Conservation (phyloP, 1,140 invertebrate species). For the Anoplolepis gracilipes region DNA sequence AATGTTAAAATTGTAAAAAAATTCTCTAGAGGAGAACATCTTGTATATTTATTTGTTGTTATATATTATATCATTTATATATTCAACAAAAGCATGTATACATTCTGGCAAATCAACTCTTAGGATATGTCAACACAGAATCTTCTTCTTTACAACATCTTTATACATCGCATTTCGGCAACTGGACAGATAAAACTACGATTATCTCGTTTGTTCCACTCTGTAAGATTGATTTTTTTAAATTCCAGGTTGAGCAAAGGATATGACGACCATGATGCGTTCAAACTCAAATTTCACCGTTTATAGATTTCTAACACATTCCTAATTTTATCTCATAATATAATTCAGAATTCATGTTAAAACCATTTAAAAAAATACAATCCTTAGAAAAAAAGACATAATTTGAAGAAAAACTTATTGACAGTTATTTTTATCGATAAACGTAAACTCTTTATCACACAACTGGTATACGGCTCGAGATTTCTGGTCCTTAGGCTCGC, state of each 20-base stretch:
- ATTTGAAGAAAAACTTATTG: background rate
- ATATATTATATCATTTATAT: constrained; percentile 51
- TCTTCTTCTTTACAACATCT: constrained; percentile 63
- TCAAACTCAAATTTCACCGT: constrained; percentile 17
- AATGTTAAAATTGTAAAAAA: background rate
- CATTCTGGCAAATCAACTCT: constrained; percentile 52
- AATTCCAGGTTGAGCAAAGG: constrained; percentile 64
- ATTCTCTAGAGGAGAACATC: background rate
- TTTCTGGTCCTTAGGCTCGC: constrained; percentile 30
- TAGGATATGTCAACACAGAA: constrained; percentile 76
- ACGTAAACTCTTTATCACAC: constrained; percentile 10
- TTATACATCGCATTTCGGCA: constrained; percentile 59
- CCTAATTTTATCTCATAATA: constrained; percentile 7
- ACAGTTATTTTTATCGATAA: background rate
- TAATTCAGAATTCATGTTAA: background rate
- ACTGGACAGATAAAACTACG: constrained; percentile 50
- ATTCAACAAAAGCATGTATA: constrained; percentile 74
- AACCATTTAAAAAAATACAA: background rate
- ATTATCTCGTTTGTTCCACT: constrained; percentile 29
- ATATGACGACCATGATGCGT: constrained; percentile 58
- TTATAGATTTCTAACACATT: background rate
- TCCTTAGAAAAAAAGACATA: background rate
- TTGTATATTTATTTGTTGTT: background rate
- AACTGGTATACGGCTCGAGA: background rate
- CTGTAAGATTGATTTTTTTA: constrained; percentile 22